Conservation (phyloP, 2,888 invertebrate genomes). For the Eilema depressum region DNA sequence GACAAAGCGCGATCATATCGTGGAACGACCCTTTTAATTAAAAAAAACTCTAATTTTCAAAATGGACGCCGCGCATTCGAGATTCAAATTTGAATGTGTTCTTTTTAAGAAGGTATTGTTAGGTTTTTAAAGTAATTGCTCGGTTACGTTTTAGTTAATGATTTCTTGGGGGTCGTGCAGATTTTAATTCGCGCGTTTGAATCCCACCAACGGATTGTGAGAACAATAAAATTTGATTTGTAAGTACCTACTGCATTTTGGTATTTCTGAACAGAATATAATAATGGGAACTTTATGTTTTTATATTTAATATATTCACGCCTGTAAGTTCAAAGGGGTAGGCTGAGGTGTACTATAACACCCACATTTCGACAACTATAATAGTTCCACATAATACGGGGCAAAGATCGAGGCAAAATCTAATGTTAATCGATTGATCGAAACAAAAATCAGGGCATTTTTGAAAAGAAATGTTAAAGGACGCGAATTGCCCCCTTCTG, state of each 20-base stretch:
- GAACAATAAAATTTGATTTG: background rate
- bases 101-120: slow-evolving; percentile 45
- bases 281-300: background rate
- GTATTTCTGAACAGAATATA: background rate
- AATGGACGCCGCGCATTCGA: slow-evolving; percentile 58
- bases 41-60: slow-evolving; percentile 66
- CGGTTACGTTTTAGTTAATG: slow-evolving; percentile 28
- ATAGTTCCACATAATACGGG: too few relatives aligned
- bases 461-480: too few relatives aligned
- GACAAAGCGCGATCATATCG: slow-evolving; percentile 65
- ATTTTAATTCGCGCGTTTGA: slow-evolving; percentile 9
- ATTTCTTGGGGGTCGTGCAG: slow-evolving; percentile 11
- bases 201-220: background rate
- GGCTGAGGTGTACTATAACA: too few relatives aligned
- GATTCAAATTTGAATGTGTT: slow-evolving; percentile 52
- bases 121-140: slow-evolving; percentile 38
- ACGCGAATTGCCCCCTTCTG: too few relatives aligned
- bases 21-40: slow-evolving; percentile 66
- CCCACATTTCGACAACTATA: too few relatives aligned
- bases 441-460: too few relatives aligned
- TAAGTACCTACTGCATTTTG: background rate
- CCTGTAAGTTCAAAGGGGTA: too few relatives aligned
- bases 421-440: too few relatives aligned
- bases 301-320: background rate
- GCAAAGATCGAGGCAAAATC: too few relatives aligned